Conservation (phyloP, 2,797 vertebrate genomes). For the Clarias laeviceps region DNA sequence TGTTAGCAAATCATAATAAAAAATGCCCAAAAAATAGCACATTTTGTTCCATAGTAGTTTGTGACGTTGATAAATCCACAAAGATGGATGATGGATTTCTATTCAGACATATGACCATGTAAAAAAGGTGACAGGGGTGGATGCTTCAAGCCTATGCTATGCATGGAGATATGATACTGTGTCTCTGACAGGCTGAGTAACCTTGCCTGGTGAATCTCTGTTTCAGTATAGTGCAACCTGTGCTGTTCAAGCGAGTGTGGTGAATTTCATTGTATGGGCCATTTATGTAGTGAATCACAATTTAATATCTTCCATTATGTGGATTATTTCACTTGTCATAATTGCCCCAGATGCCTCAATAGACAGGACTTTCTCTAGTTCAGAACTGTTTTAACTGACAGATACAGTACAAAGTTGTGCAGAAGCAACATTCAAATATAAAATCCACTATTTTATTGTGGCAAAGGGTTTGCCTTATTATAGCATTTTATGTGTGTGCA, state of each 20-base stretch:
- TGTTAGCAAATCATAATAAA: not conserved
- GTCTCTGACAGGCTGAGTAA: constrained; percentile 13
- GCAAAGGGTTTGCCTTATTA: not conserved
- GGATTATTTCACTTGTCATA: not conserved
- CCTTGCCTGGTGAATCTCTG: constrained; percentile 7
- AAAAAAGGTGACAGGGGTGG: not conserved
- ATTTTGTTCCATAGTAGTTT: not conserved
- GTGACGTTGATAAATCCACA: not conserved
- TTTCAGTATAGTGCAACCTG: not conserved
- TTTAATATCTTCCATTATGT: not conserved
- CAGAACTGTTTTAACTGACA: not conserved
- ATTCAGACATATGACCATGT: not conserved
- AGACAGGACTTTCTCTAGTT: not conserved
- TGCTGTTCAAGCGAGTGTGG: not conserved
- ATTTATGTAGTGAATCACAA: not conserved
- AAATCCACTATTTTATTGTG: not conserved
- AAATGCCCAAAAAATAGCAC: not conserved
- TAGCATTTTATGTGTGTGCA: not conserved
- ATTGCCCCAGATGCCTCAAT: not conserved
- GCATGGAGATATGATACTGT: not conserved
- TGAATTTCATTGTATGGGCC: not conserved
- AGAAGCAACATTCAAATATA: not conserved
- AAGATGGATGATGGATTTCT: not conserved
- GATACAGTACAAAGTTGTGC: not conserved
- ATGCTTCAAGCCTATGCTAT: not conserved